Evolutionary conservation across 2,888 invertebrate genomes (phyloP), one percentile per base, ranked within the genome.

Genomic region (Metallyticus violacea): DNA sequence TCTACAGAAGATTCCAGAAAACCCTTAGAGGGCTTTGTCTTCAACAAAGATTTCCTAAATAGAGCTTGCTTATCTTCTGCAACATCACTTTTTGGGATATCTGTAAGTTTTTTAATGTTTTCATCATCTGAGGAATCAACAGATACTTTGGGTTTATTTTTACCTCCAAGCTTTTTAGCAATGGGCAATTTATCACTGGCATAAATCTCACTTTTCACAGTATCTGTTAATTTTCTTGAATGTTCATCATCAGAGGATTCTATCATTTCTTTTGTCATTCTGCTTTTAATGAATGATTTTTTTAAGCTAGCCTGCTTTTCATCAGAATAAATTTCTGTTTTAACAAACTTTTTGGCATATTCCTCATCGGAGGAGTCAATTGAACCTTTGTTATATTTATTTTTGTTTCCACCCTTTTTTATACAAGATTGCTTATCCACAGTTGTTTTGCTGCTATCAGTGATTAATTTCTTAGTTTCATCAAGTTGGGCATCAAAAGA

Each of bases 311-410:
- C 90, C 90, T 30, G 91, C 40, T 90, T 90, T 15, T 89, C 89
- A 86, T 90, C 89, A 6, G 90, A 88, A 84, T 90, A 90, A 29
- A 90, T 89, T 83, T 90, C 88, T 81, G 91, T 90, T 6, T 89
- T 87, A 6, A 90, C 79, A 80, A 90, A 89, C 85, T 89, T 87
- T 90, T 91, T 88, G 90, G 91, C 86, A 90, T 90, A 89, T 91
- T 92, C 89, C 76, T 88, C 88, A 79, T 88, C 88, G 15, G 88
- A 88, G 5, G 88, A 88, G 28, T 88, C 87, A 1, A 87, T 25
- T n/a, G 77, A 15, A 25, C 28, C 87, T 40, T 88, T 88, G 78
- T 88, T 85, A 26, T 86, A 77, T 88, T 89, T 91, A 76, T 40
- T 85, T 78, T 86, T 87, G 9, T 27, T 40, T 26, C 80, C 76